Evolutionary conservation across 2,113 vertebrate species (phyloP).

Genomic region (Arenaria interpres): DNA sequence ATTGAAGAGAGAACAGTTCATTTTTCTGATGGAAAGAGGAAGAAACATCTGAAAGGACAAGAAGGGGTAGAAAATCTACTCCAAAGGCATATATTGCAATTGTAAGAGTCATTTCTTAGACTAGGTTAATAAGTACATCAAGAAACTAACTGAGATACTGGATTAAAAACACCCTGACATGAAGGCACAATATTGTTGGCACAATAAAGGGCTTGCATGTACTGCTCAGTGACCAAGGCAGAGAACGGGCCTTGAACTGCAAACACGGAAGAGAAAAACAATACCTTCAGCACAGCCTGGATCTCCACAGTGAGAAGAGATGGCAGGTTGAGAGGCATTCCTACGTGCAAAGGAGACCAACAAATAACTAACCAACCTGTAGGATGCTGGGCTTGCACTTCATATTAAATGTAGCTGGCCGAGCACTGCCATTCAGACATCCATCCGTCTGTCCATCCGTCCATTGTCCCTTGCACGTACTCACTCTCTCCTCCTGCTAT

Average conservation of each 20-base stretch:
- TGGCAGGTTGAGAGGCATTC: background rate
- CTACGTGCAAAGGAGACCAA: background rate
- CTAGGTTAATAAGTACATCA: background rate
- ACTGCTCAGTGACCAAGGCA: background rate
- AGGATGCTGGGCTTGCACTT: background rate
- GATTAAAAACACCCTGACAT: background rate
- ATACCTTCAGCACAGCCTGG: background rate
- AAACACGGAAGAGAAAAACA: background rate
- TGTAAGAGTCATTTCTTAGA: background rate
- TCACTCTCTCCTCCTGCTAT: background rate
- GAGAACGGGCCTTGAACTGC: background rate
- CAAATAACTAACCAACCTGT: background rate
- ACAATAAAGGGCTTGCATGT: background rate
- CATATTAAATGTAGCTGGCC: background rate
- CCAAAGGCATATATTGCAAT: background rate
- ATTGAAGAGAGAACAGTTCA: background rate
- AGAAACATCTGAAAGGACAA: background rate
- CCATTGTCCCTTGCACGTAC: background rate
- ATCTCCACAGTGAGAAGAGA: background rate
- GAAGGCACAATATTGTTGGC: background rate
- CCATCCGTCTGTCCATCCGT: background rate
- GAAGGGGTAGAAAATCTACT: background rate
- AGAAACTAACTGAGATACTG: background rate
- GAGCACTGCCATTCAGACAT: accelerated
- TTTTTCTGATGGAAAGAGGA: background rate